Percentiles rank a stretch among this genome's conserved stretches.
Evolutionary conservation across 2,888 invertebrate genomes (phyloP).

Genomic region (Epinotia ramella): DNA sequence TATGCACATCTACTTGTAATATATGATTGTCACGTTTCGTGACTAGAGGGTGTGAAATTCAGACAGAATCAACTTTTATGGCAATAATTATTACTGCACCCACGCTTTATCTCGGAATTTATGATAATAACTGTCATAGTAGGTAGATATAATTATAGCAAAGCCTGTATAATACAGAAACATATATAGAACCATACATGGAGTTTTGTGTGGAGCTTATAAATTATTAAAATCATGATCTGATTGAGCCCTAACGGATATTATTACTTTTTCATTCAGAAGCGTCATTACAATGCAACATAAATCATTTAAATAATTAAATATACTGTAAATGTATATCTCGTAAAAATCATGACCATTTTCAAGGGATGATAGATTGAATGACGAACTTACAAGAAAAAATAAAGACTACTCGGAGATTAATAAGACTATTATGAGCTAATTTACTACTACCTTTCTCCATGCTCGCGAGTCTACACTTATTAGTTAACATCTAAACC

Average conservation of each 20-base stretch:
- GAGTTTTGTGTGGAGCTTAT: not conserved
- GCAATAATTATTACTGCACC: constrained; percentile 40
- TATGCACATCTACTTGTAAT: not conserved
- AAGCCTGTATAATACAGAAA: not conserved
- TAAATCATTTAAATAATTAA: too few relatives aligned
- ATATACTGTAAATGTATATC: too few relatives aligned
- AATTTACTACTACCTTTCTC: too few relatives aligned
- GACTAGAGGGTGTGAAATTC: constrained; percentile 36
- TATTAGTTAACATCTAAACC: too few relatives aligned
- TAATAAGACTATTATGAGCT: too few relatives aligned
- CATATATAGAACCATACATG: not conserved
- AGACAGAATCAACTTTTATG: constrained; percentile 22
- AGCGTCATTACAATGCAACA: too few relatives aligned
- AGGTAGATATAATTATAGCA: not conserved
- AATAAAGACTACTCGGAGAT: too few relatives aligned
- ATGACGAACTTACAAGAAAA: too few relatives aligned
- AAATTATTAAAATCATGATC: not conserved
- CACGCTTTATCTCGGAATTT: constrained; percentile 13
- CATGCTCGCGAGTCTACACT: too few relatives aligned
- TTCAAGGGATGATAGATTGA: too few relatives aligned
- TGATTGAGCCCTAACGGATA: not conserved
- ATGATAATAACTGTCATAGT: constrained; percentile 37
- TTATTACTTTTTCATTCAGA: not conserved
- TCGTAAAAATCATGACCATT: too few relatives aligned
- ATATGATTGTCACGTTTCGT: constrained; percentile 19